phyloP scores from a whole-genome alignment of 1,140 invertebrate species.

The Drosophila neocordata region DNA sequence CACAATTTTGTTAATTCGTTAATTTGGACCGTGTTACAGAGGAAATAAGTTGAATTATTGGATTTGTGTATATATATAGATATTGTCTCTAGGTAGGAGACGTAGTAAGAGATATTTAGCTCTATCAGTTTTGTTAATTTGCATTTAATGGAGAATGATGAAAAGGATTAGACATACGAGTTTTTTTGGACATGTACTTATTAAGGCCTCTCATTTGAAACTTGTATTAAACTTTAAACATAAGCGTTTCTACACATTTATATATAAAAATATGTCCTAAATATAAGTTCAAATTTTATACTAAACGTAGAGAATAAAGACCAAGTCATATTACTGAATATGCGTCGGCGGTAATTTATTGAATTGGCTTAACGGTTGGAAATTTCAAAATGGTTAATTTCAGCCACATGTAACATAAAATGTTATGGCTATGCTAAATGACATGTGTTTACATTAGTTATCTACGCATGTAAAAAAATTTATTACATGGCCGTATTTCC shows the following conservation, averaged over 20 bases:
- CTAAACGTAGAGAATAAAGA: slow-evolving; percentile 51
- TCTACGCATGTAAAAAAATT: background rate
- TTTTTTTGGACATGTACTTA: slow-evolving; percentile 2
- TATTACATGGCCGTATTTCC: no score
- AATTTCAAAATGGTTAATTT: background rate
- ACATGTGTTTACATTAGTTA: background rate
- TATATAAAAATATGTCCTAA: slow-evolving; percentile 16
- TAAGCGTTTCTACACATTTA: background rate
- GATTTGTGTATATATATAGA: slow-evolving; percentile 4
- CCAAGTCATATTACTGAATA: slow-evolving; percentile 58
- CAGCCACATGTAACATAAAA: background rate
- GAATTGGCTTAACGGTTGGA: background rate
- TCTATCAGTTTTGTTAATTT: background rate
- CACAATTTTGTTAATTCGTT: background rate
- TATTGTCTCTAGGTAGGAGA: background rate
- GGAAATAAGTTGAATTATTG: background rate
- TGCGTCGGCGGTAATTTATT: background rate
- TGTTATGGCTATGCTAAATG: background rate
- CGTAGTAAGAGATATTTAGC: background rate
- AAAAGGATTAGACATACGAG: background rate
- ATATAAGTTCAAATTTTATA: slow-evolving; percentile 23
- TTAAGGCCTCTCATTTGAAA: background rate
- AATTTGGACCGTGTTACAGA: background rate
- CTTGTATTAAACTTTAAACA: background rate
- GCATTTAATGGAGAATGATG: background rate